Evolutionary conservation across 2,113 vertebrate genomes (phyloP).

Genomic region (Alethe diademata): DNA sequence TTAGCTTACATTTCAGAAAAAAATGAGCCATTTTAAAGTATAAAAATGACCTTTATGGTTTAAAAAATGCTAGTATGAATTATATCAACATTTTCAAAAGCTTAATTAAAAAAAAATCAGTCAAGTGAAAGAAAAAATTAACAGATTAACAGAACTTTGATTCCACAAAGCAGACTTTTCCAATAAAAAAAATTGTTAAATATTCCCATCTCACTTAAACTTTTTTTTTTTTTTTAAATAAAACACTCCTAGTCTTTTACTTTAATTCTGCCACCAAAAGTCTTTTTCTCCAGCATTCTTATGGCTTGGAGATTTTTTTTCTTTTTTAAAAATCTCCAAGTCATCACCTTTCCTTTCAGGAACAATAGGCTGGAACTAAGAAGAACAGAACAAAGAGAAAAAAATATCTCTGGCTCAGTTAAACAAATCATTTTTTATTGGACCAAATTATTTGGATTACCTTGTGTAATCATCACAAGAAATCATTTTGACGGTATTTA

Average conservation of each 20-base stretch:
- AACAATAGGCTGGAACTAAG: background rate
- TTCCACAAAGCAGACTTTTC: background rate
- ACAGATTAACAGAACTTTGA: background rate
- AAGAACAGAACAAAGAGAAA: background rate
- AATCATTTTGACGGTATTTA: background rate
- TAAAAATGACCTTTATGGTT: background rate
- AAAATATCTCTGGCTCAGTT: background rate
- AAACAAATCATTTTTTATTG: background rate
- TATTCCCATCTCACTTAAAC: background rate
- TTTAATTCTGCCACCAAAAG: background rate
- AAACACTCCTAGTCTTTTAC: background rate
- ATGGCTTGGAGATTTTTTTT: rapidly evolving
- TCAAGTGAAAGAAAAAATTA: background rate
- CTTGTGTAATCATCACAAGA: background rate
- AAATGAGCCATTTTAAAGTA: background rate
- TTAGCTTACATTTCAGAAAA: background rate
- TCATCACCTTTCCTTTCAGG: background rate
- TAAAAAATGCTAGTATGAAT: background rate
- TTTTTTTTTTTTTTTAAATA: background rate
- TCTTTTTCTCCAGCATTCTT: background rate
- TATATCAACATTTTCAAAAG: background rate
- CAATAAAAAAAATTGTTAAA: background rate
- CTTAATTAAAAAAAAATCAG: background rate
- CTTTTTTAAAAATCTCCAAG: background rate
- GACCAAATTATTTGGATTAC: background rate